Percentiles rank a stretch among this genome's conserved stretches.
These are phyloP conservation scores for Orientallactaga bullata DNA, from an alignment of 2,113 vertebrate genomes.

Conservation along the genomic window DNA sequence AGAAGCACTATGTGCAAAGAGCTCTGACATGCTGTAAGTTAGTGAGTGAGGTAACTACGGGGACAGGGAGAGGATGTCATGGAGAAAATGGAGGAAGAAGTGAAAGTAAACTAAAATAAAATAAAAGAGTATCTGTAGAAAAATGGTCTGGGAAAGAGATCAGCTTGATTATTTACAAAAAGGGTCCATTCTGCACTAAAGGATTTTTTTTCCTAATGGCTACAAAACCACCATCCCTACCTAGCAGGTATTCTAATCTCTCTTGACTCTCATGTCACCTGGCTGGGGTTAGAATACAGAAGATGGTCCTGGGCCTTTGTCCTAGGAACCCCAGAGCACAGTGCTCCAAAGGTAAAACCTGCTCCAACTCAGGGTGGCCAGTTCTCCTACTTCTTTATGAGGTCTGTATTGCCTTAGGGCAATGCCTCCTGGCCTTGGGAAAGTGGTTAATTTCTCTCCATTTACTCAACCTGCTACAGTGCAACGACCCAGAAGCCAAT, in stretches of 20 bases:
- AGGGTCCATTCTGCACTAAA: neutral
- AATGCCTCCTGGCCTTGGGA: neutral
- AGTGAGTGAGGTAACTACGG: neutral
- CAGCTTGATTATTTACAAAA: neutral
- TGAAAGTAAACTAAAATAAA: neutral
- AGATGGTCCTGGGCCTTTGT: neutral
- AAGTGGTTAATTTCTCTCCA: slow-evolving; percentile 46
- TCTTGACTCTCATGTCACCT: neutral
- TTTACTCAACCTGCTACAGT: slow-evolving; percentile 64
- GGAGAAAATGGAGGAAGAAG: neutral
- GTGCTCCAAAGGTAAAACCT: neutral
- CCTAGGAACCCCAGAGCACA: neutral
- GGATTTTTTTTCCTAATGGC: neutral
- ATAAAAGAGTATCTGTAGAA: neutral
- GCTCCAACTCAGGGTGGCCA: neutral
- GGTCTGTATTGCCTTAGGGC: neutral
- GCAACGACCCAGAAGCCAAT: slow-evolving; percentile 37
- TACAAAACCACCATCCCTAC: neutral
- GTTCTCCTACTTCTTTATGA: neutral
- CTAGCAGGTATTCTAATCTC: neutral
- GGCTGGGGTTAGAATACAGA: neutral
- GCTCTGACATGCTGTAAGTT: neutral
- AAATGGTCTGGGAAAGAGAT: neutral
- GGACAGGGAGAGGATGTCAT: neutral
- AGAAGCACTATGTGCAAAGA: neutral